phyloP scores from a whole-genome alignment of 2,113 vertebrate species.

The Eublepharis macularius region DNA sequence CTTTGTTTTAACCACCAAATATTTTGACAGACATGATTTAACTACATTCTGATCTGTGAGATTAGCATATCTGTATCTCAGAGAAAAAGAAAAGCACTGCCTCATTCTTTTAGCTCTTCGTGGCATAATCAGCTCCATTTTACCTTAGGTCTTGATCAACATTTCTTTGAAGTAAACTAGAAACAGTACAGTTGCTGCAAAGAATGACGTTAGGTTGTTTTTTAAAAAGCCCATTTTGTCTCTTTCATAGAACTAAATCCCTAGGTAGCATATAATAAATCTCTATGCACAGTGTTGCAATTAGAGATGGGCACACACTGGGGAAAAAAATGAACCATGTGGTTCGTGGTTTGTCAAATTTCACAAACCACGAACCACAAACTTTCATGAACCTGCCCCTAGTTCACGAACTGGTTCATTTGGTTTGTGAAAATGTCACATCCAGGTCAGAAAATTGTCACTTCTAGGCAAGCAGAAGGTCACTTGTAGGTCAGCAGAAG shows the following conservation, averaged over 20 bases:
- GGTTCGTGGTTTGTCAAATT: too few relatives aligned
- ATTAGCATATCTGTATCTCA: neutral
- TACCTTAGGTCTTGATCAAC: conserved; percentile 49
- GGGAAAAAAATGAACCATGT: too few relatives aligned
- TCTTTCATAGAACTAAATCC: conserved; percentile 46
- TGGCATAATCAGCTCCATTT: conserved; percentile 27
- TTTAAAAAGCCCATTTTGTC: conserved; percentile 31
- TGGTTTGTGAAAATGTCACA: too few relatives aligned
- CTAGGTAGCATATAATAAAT: conserved; percentile 45
- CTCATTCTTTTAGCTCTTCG: conserved; percentile 53
- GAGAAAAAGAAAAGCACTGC: conserved; percentile 30
- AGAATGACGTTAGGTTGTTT: conserved; percentile 31
- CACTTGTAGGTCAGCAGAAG: too few relatives aligned
- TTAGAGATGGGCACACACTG: too few relatives aligned
- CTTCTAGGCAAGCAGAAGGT: too few relatives aligned
- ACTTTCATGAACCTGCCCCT: too few relatives aligned
- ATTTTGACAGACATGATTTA: conserved; percentile 25
- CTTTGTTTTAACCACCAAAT: neutral
- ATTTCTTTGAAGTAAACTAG: conserved; percentile 65
- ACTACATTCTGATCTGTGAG: conserved; percentile 20
- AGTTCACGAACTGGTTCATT: too few relatives aligned
- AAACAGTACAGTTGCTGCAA: conserved; percentile 47
- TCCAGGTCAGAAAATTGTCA: too few relatives aligned
- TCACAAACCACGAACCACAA: too few relatives aligned
- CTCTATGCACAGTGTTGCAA: conserved; percentile 29